Conservation (phyloP, 2,888 invertebrate genomes). For the Pemphredon lugubris region DNA sequence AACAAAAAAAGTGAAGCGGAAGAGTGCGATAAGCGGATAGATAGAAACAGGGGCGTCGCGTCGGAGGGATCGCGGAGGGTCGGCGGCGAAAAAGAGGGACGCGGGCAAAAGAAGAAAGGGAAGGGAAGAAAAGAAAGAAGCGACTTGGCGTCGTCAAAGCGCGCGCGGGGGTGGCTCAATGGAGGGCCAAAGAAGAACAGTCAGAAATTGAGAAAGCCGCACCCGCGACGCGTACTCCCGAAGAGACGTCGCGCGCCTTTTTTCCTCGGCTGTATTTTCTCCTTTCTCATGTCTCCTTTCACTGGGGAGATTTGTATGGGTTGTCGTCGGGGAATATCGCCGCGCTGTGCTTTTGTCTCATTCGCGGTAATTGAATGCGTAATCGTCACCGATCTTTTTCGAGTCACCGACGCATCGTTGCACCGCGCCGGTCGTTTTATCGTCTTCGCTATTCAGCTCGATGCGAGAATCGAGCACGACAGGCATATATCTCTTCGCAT, state of each 20-base stretch:
- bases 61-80: constrained; percentile 9
- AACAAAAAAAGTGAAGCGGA: too few relatives aligned
- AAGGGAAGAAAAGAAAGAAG: constrained; percentile 4
- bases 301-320: constrained; percentile 13
- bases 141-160: constrained; percentile 24
- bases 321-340: neutral
- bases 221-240: constrained; percentile 3
- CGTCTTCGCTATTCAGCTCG: neutral
- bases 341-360: constrained; percentile 15
- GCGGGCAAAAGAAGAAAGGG: neutral
- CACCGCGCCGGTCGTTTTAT: neutral
- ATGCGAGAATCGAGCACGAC: too few relatives aligned
- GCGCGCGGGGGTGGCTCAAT: constrained; percentile 11
- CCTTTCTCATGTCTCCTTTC: constrained; percentile 19
- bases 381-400: neutral
- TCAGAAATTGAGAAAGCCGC: constrained; percentile 49
- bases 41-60: too few relatives aligned
- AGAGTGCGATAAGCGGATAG: constrained; percentile 17
- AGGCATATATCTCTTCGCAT: too few relatives aligned
- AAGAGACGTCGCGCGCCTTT: constrained; percentile 27
- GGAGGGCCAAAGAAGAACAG: constrained; percentile 33
- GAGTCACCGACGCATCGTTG: neutral
- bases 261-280: constrained; percentile 7
- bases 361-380: constrained; percentile 21
- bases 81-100: too few relatives aligned